Base-by-base conservation (phyloP, 2,888 invertebrate genomes). In the Caenorhabditis auriculariae region DNA sequence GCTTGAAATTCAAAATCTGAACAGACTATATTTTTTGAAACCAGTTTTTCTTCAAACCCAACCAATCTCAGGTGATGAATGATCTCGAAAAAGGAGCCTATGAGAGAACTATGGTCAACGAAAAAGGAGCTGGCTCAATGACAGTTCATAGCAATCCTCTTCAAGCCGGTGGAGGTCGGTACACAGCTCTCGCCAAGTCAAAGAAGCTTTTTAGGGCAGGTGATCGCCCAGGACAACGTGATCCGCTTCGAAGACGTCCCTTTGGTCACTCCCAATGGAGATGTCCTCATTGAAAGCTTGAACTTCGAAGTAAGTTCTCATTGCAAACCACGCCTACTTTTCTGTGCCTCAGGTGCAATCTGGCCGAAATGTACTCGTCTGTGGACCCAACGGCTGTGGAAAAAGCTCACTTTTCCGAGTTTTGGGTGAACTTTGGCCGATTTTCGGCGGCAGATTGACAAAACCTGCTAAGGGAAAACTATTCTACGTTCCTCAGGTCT, bases 201-300 rank as follows among this genome's bases (percentile, higher is more conserved):
- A n/a, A n/a, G n/a, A n/a, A n/a, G n/a, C n/a, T n/a, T 9, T 26
- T n/a, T 49, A 58, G 79, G 79, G 35, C 60, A 63, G 37, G 46
- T 79, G n/a, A 49, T 76, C 4, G 64, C 72, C 23, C 61, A 65
- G 27, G 93, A 94, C 83, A 90, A 92, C 81, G 83, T 94, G 15
- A 93, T 91, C 79, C 88, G 88, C 68, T 96, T 96, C 84, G 91
- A 94, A 62, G 86, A 87, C 63, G 95, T 98, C 29, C 95, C 96
- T 2, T 86, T 98, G 50, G 89, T 95, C 23, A 98, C 96, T 1
- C 96, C 96, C 1, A 96, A 94, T 81, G 96, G 96, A 0, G 96
- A 98, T 83, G 86, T 96, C 5, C 87, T 96, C 39, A 88, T 96
- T 39, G 60, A 66, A 74, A 91, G 92, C 75, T 85, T 96, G 4